phyloP scores from a whole-genome alignment of 2,797 vertebrate species.

The Myotis myotis region DNA sequence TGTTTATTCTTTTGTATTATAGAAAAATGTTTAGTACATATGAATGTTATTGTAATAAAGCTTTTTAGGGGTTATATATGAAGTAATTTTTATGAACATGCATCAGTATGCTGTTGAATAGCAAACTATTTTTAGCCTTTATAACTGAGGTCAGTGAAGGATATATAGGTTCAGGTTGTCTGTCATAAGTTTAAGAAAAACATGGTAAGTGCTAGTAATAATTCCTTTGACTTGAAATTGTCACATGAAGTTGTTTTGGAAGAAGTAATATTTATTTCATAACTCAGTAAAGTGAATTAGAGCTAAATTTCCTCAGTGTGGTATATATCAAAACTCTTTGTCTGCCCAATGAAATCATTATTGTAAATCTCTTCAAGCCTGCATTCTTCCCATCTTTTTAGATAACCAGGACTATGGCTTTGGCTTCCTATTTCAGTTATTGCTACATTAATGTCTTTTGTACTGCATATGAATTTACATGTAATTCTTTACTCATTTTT shows the following conservation, averaged over 20 bases:
- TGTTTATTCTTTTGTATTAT: neutral
- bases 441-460: neutral
- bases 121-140: neutral
- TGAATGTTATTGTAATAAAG: slow-evolving; percentile 17
- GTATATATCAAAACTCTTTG: slow-evolving; percentile 57
- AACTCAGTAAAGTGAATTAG: slow-evolving; percentile 64
- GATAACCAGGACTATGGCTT: slow-evolving; percentile 32
- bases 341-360: slow-evolving; percentile 55
- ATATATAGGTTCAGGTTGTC: slow-evolving; percentile 11
- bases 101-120: neutral
- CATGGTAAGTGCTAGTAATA: slow-evolving; percentile 51
- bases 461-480: neutral
- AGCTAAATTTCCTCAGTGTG: slow-evolving; percentile 15
- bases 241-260: slow-evolving; percentile 46
- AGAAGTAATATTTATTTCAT: slow-evolving; percentile 61
- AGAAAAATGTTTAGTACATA: neutral
- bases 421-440: slow-evolving; percentile 34
- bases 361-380: slow-evolving; percentile 42
- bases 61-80: slow-evolving; percentile 15
- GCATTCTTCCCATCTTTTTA: slow-evolving; percentile 38
- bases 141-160: neutral
- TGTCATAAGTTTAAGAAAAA: slow-evolving; percentile 54
- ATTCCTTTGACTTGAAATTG: slow-evolving; percentile 54
- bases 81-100: neutral
- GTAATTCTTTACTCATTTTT: neutral